These are phyloP conservation scores for Anas capensis DNA, from an alignment of 2,797 vertebrate genomes.

Conservation along the genomic window DNA sequence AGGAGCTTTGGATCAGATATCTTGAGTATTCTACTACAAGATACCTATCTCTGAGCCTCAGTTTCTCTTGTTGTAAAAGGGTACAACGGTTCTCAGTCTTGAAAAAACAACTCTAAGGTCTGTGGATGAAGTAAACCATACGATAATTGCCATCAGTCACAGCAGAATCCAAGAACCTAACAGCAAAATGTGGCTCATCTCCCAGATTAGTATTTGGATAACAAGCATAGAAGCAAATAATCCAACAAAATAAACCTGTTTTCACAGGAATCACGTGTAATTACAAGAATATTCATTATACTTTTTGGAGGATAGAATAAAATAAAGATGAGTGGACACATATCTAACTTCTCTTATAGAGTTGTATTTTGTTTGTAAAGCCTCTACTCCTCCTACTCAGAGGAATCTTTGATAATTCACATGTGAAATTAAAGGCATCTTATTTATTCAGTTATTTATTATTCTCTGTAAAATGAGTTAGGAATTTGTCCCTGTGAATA, in stretches of 20 bases:
- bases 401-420: slow-evolving; percentile 81
- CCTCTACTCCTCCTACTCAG: slow-evolving; percentile 57
- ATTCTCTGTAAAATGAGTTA: slow-evolving; percentile 83
- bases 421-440: slow-evolving; percentile 84
- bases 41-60: background rate
- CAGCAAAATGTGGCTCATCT: slow-evolving; percentile 26
- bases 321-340: slow-evolving; percentile 24
- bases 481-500: slow-evolving; percentile 85
- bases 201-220: slow-evolving; percentile 20
- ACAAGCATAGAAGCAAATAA: slow-evolving; percentile 26
- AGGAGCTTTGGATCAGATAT: accelerated
- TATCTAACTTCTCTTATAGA: slow-evolving; percentile 39
- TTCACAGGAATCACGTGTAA: background rate
- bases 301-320: background rate
- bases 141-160: background rate
- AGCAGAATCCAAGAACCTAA: slow-evolving; percentile 34
- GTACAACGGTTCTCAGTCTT: background rate
- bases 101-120: background rate
- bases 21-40: background rate
- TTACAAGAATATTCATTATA: background rate
- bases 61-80: background rate
- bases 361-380: slow-evolving; percentile 67
- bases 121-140: background rate
- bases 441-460: slow-evolving; percentile 86
- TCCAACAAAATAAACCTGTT: background rate